Evolutionary conservation across 2,888 invertebrate species (phyloP).

Genomic region (Ophion costatus): DNA sequence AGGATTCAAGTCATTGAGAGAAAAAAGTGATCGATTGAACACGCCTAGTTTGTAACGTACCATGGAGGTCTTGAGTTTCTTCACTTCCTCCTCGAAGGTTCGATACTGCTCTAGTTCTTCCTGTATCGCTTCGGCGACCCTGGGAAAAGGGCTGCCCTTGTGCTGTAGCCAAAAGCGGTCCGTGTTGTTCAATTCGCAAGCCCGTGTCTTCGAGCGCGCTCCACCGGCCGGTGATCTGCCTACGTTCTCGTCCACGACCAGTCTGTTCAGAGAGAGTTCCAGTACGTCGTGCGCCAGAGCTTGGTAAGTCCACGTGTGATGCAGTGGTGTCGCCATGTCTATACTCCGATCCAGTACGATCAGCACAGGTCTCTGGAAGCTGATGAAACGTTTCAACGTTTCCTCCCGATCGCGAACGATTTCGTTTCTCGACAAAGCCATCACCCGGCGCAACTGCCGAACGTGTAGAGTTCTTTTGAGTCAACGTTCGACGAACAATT

Average conservation of each 20-base stretch:
- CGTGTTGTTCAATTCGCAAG: slow-evolving; percentile 94
- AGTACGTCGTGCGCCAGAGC: slow-evolving; percentile 98
- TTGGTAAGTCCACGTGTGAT: slow-evolving; percentile 99
- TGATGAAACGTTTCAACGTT: slow-evolving; percentile 84
- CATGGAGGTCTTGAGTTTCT: slow-evolving; percentile 96
- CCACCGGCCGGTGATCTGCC: slow-evolving; percentile 85
- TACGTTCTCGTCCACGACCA: slow-evolving; percentile 88
- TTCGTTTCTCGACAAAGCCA: no score
- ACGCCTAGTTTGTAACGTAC: slow-evolving; percentile 74
- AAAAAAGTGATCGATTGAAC: slow-evolving; percentile 28
- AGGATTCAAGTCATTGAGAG: background rate
- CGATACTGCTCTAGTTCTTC: slow-evolving; percentile 98
- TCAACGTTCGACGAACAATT: slow-evolving; percentile 34
- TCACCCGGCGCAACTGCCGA: background rate
- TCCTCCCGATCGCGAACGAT: background rate
- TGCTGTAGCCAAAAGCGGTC: slow-evolving; percentile 97
- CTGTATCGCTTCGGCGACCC: slow-evolving; percentile 99
- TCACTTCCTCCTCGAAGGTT: slow-evolving; percentile 97
- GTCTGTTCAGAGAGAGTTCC: slow-evolving; percentile 94
- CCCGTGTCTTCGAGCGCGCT: slow-evolving; percentile 90
- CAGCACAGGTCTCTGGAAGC: slow-evolving; percentile 96
- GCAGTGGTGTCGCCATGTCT: slow-evolving; percentile 98
- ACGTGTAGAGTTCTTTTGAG: background rate
- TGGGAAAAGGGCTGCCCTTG: slow-evolving; percentile 96
- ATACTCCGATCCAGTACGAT: slow-evolving; percentile 96